Evolutionary conservation across 2,797 vertebrate species (phyloP).

Genomic region (Pseudochromis fuscus): DNA sequence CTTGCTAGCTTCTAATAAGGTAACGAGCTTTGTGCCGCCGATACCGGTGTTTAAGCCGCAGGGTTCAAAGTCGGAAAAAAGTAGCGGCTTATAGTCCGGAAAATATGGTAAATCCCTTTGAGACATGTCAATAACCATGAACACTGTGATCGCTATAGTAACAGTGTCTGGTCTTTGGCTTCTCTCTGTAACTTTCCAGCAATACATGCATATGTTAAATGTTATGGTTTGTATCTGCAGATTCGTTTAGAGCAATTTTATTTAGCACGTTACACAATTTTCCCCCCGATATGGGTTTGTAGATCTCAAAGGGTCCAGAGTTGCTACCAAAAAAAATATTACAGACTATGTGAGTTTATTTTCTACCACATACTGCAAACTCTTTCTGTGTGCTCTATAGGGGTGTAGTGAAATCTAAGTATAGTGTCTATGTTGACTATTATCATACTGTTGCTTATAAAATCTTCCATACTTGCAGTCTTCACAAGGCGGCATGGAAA

Average conservation of each 20-base stretch:
- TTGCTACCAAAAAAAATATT: conserved; percentile 6
- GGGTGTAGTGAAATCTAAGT: conserved; percentile 1
- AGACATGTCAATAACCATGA: conserved; percentile 18
- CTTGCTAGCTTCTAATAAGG: too few relatives aligned
- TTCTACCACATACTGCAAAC: neutral
- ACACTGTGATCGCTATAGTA: conserved; percentile 12
- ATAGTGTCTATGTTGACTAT: conserved; percentile 1
- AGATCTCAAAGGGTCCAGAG: neutral
- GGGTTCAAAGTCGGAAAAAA: too few relatives aligned
- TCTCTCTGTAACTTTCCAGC: conserved; percentile 18
- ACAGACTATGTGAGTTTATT: conserved; percentile 3
- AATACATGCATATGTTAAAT: conserved; percentile 2
- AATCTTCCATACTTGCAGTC: neutral
- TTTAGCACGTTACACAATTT: neutral
- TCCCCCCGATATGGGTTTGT: conserved; percentile 17
- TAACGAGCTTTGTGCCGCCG: too few relatives aligned
- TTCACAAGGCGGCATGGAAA: neutral
- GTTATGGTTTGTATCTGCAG: conserved; percentile 26
- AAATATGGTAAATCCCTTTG: too few relatives aligned
- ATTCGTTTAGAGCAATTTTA: too few relatives aligned
- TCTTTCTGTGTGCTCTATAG: neutral
- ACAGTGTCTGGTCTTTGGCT: conserved; percentile 25
- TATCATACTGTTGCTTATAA: too few relatives aligned
- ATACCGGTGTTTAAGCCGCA: too few relatives aligned
- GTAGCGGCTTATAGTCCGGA: too few relatives aligned